A percentile compares a stretch with the other conserved stretches of the same genome.
phyloP scores from a whole-genome alignment of 2,113 vertebrate genomes.

The Centropus bengalensis region DNA sequence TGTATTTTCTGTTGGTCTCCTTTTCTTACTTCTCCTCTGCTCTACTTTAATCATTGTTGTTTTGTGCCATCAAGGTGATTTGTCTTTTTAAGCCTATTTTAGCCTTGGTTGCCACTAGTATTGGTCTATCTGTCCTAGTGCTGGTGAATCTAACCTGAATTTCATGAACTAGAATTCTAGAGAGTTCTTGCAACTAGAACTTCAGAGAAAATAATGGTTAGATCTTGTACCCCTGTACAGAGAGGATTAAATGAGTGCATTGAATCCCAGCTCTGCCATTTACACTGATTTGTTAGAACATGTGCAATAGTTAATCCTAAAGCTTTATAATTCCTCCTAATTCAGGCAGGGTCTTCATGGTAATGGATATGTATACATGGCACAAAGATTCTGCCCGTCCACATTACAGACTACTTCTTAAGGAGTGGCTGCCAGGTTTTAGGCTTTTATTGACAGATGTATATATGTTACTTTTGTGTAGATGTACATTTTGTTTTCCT shows the following conservation, averaged over 20 bases:
- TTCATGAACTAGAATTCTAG: neutral
- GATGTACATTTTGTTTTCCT: neutral
- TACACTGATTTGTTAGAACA: neutral
- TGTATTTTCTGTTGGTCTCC: neutral
- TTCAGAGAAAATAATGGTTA: neutral
- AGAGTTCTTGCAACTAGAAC: neutral
- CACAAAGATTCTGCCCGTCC: neutral
- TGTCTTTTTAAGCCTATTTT: neutral
- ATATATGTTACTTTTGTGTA: neutral
- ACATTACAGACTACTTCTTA: neutral
- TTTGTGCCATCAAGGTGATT: neutral
- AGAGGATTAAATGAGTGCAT: neutral
- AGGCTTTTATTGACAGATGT: neutral
- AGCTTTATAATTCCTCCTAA: neutral
- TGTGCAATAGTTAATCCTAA: neutral
- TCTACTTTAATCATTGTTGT: neutral
- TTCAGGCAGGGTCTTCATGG: neutral
- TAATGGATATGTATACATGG: rapidly evolving
- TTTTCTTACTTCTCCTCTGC: neutral
- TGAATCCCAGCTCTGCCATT: neutral
- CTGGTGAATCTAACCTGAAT: neutral
- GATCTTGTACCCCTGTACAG: neutral
- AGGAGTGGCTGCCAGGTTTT: neutral
- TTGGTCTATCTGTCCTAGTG: neutral
- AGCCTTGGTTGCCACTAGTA: neutral